Evolutionary conservation across 2,113 vertebrate species (phyloP), one percentile per base, ranked within the genome.

Genomic region (Labeo catla): DNA sequence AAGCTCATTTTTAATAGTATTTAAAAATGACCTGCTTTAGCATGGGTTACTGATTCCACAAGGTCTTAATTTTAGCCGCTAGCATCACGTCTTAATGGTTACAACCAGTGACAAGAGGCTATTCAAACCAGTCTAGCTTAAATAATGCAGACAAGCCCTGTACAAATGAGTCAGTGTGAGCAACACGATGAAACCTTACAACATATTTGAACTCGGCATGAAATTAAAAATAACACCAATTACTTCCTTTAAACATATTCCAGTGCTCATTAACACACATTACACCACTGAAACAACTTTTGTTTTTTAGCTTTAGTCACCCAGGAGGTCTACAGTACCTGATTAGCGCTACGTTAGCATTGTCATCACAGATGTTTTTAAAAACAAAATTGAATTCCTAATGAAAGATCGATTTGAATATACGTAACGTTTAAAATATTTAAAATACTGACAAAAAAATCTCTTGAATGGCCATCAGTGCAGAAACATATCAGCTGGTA

Each of bases 41-140:
- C 78, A 65, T 54, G 74, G 52, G 57, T 76, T 80, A 39, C 54
- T 86, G 73, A 85, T 19, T 76, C 36, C 49, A 76, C 23, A 28
- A 81, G 52, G 34, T 78, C 34, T 23, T 12, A 28, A 68, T 34
- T 73, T 80, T 34, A 74, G 49, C 43, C 11, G 1, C 28, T 79
- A 19, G 45, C 15, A 4, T 13, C 8, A 9, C 19, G 63, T 80
- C 50, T 79, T 19, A 49, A 79, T 0, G 49, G 50, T 73, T 47
- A 65, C 39, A 72, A n/a, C 39, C 15, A 73, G 43, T 52, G 77
- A 79, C 36, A 70, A 54, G 28, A 59, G 36, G 63, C 23, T 57
- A 66, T 45, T 70, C 63, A 45, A 81, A 81, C 57, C 39, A 81
- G 39, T 63, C 39, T 63, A 63, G 12, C 49, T 36, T 39, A 28